Percentiles rank a stretch among this genome's conserved stretches.
These are phyloP conservation scores for Corythucha ciliata DNA, from an alignment of 2,888 invertebrate genomes.

Conservation along the genomic window DNA sequence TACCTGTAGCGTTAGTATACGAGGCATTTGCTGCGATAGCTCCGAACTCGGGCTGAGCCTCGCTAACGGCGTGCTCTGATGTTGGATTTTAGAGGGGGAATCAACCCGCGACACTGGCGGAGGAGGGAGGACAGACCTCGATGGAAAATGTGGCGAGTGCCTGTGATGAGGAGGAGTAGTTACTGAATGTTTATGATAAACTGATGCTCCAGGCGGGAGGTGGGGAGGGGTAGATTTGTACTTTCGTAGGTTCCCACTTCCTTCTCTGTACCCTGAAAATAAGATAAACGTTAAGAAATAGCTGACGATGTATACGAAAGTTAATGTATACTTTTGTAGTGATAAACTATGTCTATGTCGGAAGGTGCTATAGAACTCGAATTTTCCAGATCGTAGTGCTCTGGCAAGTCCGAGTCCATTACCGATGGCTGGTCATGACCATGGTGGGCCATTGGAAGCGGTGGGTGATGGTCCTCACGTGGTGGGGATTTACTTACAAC, in stretches of 20 bases:
- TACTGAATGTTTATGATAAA: conserved; percentile 45
- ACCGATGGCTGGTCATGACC: conserved; percentile 60
- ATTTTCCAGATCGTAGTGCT: conserved; percentile 93
- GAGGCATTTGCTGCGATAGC: conserved; percentile 78
- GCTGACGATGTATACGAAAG: neutral
- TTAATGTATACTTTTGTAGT: conserved; percentile 62
- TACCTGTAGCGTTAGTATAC: conserved; percentile 67
- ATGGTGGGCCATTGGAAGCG: conserved; percentile 54
- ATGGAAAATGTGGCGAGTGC: conserved; percentile 68
- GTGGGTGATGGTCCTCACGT: conserved; percentile 68
- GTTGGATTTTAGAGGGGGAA: conserved; percentile 40
- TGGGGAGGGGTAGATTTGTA: conserved; percentile 82
- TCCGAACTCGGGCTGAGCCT: conserved; percentile 86
- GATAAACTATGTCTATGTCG: conserved; percentile 92
- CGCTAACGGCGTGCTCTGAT: conserved; percentile 85
- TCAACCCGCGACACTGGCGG: conserved; percentile 39
- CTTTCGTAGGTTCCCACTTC: conserved; percentile 64
- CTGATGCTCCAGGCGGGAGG: conserved; percentile 54
- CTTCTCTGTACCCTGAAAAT: conserved; percentile 61
- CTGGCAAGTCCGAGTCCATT: conserved; percentile 62
- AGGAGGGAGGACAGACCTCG: conserved; percentile 38
- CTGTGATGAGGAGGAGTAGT: conserved; percentile 47
- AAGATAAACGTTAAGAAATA: neutral
- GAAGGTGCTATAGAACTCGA: conserved; percentile 96
- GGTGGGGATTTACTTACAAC: conserved; percentile 74